Base-by-base conservation (phyloP, 2,113 vertebrate species). In the Nanorana parkeri region DNA sequence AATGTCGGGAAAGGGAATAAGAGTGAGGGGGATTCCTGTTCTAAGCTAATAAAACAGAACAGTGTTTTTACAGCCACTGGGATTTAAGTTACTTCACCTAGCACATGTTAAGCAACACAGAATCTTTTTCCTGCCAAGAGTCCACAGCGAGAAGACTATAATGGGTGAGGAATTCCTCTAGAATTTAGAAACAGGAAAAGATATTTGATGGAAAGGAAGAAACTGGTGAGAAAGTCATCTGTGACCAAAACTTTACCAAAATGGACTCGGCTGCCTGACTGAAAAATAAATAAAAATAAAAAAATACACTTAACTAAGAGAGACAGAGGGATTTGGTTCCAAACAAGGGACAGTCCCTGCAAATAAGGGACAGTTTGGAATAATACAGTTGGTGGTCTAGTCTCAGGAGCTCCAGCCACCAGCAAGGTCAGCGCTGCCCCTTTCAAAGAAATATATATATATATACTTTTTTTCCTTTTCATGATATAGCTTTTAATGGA, bases 41-140 rank as follows among this genome's bases (percentile, higher is more conserved):
- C 16, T 65, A n/a, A 77, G 26, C 6, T 77, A 52, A 17, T 65
- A 41, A 0, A 0, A 36, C 73, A 69, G 80, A 79, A 78, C 84
- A 85, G 68, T 58, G 74, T 67, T 68, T 86, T 63, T 54, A 83
- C 28, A 26, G 16, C 55, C 17, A 17, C 47, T 36, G 64, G 51
- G 65, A 20, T 24, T 51, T 60, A 16, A 51, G 32, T 65, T 63
- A 55, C 76, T 80, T 69, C 19, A 24, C 16, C 1, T 15, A 24
- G 36, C 55, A n/a, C 73, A 52, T 77, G 26, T 19, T 56, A 73
- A 73, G 69, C 71, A 73, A 73, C 41, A 23, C 15, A 56, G 32
- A 51, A 21, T 17, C 13, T 5, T 5, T 72, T 54, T 54, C 10
- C 21, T 54, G 47, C 68, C 68, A 72, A 52, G 23, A 1, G 55